These are phyloP conservation scores for Rhegmatorhina hoffmannsi DNA, from an alignment of 2,113 vertebrate species.

Conservation along the genomic window DNA sequence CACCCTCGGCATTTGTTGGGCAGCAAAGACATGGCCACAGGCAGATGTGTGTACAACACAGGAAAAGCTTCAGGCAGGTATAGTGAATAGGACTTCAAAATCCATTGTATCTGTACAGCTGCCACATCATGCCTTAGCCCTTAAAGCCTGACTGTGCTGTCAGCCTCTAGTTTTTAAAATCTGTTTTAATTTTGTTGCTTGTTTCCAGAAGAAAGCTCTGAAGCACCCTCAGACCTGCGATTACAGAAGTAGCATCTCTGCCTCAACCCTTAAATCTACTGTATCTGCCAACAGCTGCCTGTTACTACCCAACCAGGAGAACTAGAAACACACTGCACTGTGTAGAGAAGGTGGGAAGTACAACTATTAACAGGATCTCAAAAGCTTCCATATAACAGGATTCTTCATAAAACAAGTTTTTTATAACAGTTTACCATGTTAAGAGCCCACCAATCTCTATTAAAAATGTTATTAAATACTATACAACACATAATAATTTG, in stretches of 20 bases:
- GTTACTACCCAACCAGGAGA: not conserved
- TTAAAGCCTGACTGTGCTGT: not conserved
- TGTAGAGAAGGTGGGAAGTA: not conserved
- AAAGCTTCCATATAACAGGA: not conserved
- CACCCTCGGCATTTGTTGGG: not conserved
- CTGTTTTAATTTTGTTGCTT: not conserved
- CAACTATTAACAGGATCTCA: not conserved
- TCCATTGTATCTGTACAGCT: not conserved
- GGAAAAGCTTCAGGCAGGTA: not conserved
- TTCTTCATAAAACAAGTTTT: not conserved
- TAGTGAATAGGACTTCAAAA: not conserved
- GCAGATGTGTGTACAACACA: not conserved
- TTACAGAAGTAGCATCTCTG: not conserved
- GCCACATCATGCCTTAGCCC: not conserved
- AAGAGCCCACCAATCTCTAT: not conserved
- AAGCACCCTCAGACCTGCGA: not conserved
- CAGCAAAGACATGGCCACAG: not conserved
- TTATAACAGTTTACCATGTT: not conserved
- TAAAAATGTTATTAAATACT: not conserved
- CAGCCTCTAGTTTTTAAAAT: not conserved
- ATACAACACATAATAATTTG: not conserved
- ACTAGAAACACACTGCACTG: not conserved
- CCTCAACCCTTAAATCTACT: not conserved
- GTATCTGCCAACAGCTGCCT: not conserved
- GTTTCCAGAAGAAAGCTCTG: not conserved